Conservation (phyloP, 2,113 vertebrate species). For the Rattus norvegicus region DNA sequence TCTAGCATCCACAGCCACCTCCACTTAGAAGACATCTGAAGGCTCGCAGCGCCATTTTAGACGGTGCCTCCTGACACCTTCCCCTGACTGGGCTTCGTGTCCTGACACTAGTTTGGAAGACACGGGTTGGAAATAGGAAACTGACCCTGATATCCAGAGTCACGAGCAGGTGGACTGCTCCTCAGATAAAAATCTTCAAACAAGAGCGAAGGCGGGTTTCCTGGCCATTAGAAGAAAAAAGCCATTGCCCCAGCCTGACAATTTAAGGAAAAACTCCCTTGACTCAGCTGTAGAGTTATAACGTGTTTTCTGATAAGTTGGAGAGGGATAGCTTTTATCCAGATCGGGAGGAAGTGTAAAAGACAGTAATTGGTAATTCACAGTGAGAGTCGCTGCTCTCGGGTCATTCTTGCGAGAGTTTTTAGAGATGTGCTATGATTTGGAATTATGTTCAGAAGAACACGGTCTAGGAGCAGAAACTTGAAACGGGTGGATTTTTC, state of each 20-base stretch:
- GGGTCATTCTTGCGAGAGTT: constrained; percentile 37
- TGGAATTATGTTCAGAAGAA: constrained; percentile 67
- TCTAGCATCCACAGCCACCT: not conserved
- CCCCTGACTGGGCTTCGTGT: not conserved
- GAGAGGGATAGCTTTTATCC: constrained; percentile 39
- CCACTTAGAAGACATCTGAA: not conserved
- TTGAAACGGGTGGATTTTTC: constrained; percentile 54
- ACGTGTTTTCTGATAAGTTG: constrained; percentile 50
- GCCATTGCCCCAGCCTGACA: not conserved
- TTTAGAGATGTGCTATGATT: constrained; percentile 69
- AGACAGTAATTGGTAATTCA: constrained; percentile 62
- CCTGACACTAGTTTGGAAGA: not conserved
- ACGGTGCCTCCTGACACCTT: not conserved
- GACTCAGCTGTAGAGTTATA: not conserved
- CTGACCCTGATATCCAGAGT: not conserved
- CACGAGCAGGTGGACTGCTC: not conserved
- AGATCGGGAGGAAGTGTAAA: constrained; percentile 5
- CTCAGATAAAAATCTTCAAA: constrained; percentile 44
- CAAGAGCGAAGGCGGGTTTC: not conserved
- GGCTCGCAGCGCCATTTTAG: not conserved
- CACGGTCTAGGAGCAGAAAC: constrained; percentile 56
- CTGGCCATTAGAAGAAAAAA: not conserved
- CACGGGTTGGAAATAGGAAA: not conserved
- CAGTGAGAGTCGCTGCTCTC: not conserved
- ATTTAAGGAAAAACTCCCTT: constrained; percentile 46